Base-by-base conservation (phyloP, 2,113 vertebrate species). In the Pavo muticus region DNA sequence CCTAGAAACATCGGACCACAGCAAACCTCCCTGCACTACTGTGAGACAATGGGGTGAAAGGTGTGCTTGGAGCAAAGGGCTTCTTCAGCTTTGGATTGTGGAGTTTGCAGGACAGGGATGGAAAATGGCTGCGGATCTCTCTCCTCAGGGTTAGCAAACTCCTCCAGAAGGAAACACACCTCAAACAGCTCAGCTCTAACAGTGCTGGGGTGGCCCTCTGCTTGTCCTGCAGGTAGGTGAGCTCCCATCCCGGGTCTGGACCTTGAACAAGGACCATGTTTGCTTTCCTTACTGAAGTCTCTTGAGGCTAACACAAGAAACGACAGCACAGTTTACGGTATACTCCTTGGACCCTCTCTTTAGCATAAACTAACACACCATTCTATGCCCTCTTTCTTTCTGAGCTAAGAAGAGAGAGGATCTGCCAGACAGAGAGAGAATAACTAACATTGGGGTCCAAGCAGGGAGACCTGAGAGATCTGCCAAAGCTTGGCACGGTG, bases 401-500 rank as follows among this genome's bases (percentile, higher is more conserved):
- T 85, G 42, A 68, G 42, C 4, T 3, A 89, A 44, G 65, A 56
- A 40, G 39, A 76, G 37, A 83, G 16, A 45, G 5, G 13, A 68
- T 21, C 60, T 75, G 42, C 50, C 86, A 81, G 64, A 10, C 2
- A 32, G 54, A 78, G 69, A 91, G 13, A n/a, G 47, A 44, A 19
- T 3, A 71, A 60, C 50, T 47, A 54, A 42, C 1, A 0, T 5
- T 37, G 48, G 45, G 50, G 25, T 90, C 27, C 10, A 20, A 77
- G 35, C 45, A 86, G 42, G 32, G 76, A 74, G 75, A 82, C 4
- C 14, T 1, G 14, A 83, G 54, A 64, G 75, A 23, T 70, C 72
- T 81, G 25, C 39, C 35, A 16, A 48, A 63, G 32, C 29, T 11
- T 0, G 0, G 16, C 61, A 25, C 1, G 11, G n/a, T 30, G 37